phyloP scores from a whole-genome alignment of 2,888 invertebrate genomes.

The Teleogryllus oceanicus region DNA sequence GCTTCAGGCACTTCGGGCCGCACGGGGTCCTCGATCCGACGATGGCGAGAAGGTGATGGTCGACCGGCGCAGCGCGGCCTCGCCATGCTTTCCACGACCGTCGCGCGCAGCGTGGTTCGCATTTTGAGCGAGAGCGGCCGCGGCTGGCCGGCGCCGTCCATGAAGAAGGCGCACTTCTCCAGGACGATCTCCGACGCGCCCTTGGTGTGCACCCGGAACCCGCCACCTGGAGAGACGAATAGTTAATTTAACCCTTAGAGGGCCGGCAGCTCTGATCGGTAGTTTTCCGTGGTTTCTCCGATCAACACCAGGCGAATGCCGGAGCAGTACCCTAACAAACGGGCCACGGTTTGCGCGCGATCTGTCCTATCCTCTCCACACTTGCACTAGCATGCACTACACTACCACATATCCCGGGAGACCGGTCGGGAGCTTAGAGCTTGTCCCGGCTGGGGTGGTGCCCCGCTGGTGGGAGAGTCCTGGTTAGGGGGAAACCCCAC shows the following conservation, averaged over 20 bases:
- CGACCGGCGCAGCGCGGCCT: constrained; percentile 53
- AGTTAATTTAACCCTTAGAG: constrained; percentile 38
- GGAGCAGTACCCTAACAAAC: too few species aligned
- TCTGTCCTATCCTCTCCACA: too few species aligned
- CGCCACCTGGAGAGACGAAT: constrained; percentile 40
- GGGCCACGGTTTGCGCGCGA: too few species aligned
- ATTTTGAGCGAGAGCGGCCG: neutral
- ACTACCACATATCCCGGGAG: too few species aligned
- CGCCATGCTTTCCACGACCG: constrained; percentile 43
- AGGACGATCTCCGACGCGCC: constrained; percentile 64
- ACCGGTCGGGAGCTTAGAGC: too few species aligned
- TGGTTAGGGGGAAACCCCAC: too few species aligned
- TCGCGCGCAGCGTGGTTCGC: constrained; percentile 32
- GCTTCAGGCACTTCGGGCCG: constrained; percentile 48
- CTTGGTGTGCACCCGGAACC: constrained; percentile 58
- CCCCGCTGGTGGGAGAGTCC: too few species aligned
- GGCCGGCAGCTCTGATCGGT: too few species aligned
- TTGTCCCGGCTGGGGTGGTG: too few species aligned
- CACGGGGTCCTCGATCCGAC: constrained; percentile 61
- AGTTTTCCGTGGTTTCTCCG: too few species aligned
- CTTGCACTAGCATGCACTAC: too few species aligned
- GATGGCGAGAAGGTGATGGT: constrained; percentile 56
- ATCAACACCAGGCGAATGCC: too few species aligned
- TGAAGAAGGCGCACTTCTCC: constrained; percentile 49
- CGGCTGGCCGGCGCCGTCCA: neutral